Evolutionary conservation across 30 jellyfish, hydroid and myxozoan genomes (phyloP), one percentile per base, ranked within the genome.

Genomic region (Hydra vulgaris): DNA sequence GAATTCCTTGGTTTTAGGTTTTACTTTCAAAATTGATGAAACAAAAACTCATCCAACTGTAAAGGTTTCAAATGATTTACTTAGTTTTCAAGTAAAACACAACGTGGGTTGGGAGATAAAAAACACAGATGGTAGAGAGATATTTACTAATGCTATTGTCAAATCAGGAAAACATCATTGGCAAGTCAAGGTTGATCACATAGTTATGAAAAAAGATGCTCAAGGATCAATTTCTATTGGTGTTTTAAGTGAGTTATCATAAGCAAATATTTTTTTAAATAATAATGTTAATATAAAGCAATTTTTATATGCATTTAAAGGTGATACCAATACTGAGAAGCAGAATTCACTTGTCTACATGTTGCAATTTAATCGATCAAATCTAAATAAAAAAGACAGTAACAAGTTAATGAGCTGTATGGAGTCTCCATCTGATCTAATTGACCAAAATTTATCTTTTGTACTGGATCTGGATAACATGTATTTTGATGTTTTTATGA

Each of bases 61-160:
- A 16, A 80, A 68, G 7, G 73, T 86, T 8, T 86, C 95, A 56
- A 70, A 85, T 56, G 95, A 86, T 25, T 70, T 71, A 1, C 55
- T 26, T 22, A 40, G 82, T 52, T 40, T 40, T 40, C 61, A 12
- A 40, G 61, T 80, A 66, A 73, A 71, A 25, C 26, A 56, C 25
- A 85, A 81, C 8, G 53, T 70, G 20, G 82, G 77, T 1, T 85
- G 81, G 74, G 70, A 75, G 22, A 21, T 74, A 5, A 19, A 71
- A 25, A 66, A 56, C 25, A 85, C 85, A 16, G 53, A 72, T 27
- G 82, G 77, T 1, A 88, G 81, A 68, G 70, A 75, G 22, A 21
- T 74, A 5, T 56, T 86, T 54, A 15, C 82, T 22, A 72, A 76
- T 66, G 83, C 87, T 52, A 73, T 70, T 26, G 92, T 82, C 70